Conservation (phyloP, 2,797 vertebrate species). For the Eleutherodactylus coqui region DNA sequence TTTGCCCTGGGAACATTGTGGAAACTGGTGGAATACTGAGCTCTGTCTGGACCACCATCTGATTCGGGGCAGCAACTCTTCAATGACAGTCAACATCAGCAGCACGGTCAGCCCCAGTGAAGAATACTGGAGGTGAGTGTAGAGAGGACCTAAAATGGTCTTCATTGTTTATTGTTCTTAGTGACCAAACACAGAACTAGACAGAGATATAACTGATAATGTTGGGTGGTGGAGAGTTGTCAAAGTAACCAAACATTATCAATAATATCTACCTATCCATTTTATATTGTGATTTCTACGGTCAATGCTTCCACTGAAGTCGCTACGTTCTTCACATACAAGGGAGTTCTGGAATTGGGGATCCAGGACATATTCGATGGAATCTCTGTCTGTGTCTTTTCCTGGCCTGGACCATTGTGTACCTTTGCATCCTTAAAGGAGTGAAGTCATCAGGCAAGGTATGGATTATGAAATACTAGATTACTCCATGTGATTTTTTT, state of each 20-base stretch:
- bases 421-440: constrained; percentile 82
- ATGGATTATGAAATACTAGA: constrained; percentile 41
- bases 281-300: constrained; percentile 46
- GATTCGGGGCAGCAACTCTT: constrained; percentile 69
- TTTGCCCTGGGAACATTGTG: constrained; percentile 80
- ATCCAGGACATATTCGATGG: constrained; percentile 78
- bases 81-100: constrained; percentile 74
- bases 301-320: constrained; percentile 67
- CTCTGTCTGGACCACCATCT: constrained; percentile 78
- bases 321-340: constrained; percentile 82
- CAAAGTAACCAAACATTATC: constrained; percentile 22
- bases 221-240: constrained; percentile 2
- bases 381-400: constrained; percentile 81
- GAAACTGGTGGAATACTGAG: constrained; percentile 82
- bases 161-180: background rate
- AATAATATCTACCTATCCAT: constrained; percentile 46
- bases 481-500: background rate
- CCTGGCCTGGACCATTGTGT: constrained; percentile 80
- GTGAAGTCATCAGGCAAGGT: constrained; percentile 85
- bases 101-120: constrained; percentile 81
- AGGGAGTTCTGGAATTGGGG: constrained; percentile 79
- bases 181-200: background rate
- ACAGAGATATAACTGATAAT: constrained; percentile 16
- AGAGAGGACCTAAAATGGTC: background rate
- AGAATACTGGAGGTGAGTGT: constrained; percentile 81